Evolutionary conservation across 2,888 invertebrate species (phyloP).

Genomic region (Dione vanillae): DNA sequence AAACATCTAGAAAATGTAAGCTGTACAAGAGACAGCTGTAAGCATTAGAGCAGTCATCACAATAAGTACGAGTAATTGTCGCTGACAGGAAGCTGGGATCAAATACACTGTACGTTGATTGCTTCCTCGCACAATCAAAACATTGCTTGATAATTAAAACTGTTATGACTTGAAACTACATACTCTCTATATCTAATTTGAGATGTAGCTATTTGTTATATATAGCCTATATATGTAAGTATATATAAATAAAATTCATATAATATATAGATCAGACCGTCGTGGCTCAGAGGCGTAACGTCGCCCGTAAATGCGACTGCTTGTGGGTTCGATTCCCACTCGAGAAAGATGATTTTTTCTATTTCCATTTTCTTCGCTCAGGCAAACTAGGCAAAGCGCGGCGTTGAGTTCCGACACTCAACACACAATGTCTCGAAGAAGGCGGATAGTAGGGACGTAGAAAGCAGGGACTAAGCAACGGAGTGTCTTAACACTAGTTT

Average conservation of each 20-base stretch:
- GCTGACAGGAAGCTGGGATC: conserved; percentile 60
- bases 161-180: conserved; percentile 4
- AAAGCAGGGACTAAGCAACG: too few species aligned
- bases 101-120: conserved; percentile 53
- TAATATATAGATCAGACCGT: too few species aligned
- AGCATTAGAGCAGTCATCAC: conserved; percentile 55
- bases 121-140: conserved; percentile 45
- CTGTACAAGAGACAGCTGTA: conserved; percentile 57
- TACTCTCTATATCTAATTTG: neutral
- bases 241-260: neutral
- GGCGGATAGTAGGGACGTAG: too few species aligned
- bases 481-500: too few species aligned
- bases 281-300: too few species aligned
- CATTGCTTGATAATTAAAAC: conserved; percentile 26
- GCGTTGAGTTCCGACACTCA: too few species aligned
- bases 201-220: neutral
- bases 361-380: too few species aligned
- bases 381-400: too few species aligned
- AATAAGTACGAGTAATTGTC: conserved; percentile 59
- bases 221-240: neutral
- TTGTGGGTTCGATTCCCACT: too few species aligned
- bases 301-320: too few species aligned
- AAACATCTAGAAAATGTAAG: conserved; percentile 23
- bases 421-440: too few species aligned
- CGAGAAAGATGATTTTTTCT: too few species aligned